Percentiles rank a stretch among this genome's conserved stretches.
phyloP scores from a whole-genome alignment of 2,797 vertebrate genomes.

The Lithobates sylvaticus region DNA sequence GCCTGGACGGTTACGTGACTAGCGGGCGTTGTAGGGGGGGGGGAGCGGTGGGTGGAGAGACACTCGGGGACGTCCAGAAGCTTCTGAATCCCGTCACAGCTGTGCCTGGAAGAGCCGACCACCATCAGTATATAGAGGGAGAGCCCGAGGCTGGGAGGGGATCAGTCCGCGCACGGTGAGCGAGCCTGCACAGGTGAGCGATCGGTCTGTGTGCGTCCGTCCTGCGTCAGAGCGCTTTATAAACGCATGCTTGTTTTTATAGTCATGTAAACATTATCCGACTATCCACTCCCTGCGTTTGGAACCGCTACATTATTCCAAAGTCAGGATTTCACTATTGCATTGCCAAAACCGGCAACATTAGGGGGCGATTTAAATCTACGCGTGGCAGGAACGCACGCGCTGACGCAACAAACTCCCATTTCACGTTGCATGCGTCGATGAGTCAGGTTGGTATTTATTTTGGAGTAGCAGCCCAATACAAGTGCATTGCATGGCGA shows the following conservation, averaged over 20 bases:
- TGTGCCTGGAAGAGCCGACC: not conserved
- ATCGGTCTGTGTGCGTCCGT: not conserved
- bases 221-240: too few species aligned
- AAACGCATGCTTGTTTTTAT: not conserved
- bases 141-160: not conserved
- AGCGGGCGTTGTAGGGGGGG: not conserved
- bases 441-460: too few species aligned
- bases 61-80: slow-evolving; percentile 49
- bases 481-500: too few species aligned
- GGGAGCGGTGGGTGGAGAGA: slow-evolving; percentile 14
- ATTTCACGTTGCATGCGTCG: too few species aligned
- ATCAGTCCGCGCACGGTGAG: slow-evolving; percentile 6
- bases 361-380: too few species aligned
- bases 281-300: too few species aligned
- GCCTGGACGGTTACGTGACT: slow-evolving; percentile 12
- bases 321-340: not conserved
- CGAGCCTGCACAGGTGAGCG: slow-evolving; percentile 50
- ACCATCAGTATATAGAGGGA: slow-evolving; percentile 48
- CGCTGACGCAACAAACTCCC: too few species aligned
- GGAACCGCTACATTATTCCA: not conserved
- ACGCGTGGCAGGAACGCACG: too few species aligned
- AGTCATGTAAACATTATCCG: not conserved
- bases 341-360: not conserved
- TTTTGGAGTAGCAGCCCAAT: too few species aligned
- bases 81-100: slow-evolving; percentile 52